Evolutionary conservation across 2,888 invertebrate genomes (phyloP).

Genomic region (Cheilosia soror): DNA sequence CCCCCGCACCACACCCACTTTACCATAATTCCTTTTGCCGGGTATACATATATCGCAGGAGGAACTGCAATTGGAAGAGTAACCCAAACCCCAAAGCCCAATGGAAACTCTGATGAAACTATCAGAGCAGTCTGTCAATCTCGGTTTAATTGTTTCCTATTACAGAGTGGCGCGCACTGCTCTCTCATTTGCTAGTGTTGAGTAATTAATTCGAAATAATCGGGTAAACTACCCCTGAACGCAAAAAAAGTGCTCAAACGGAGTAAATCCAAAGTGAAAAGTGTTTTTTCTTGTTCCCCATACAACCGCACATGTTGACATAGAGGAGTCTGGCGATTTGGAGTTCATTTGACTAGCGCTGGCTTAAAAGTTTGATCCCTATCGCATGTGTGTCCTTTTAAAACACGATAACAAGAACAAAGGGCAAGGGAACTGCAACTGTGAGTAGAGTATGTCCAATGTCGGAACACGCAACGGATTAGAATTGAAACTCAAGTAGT

Average conservation of each 20-base stretch:
- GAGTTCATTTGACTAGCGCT: slow-evolving; percentile 36
- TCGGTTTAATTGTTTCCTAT: slow-evolving; percentile 73
- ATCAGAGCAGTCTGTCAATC: slow-evolving; percentile 67
- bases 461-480: slow-evolving; percentile 67
- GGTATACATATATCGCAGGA: neutral
- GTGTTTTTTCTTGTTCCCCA: slow-evolving; percentile 54
- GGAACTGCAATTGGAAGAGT: neutral
- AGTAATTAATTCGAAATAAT: slow-evolving; percentile 73
- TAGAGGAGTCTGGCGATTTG: slow-evolving; percentile 31
- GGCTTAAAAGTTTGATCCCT: slow-evolving; percentile 41
- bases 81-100: neutral
- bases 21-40: neutral
- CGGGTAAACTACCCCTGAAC: slow-evolving; percentile 40
- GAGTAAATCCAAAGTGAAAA: slow-evolving; percentile 56
- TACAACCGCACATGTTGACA: slow-evolving; percentile 40
- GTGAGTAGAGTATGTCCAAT: slow-evolving; percentile 25
- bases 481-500: slow-evolving; percentile 37
- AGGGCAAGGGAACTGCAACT: neutral
- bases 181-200: slow-evolving; percentile 70
- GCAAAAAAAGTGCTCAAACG: neutral
- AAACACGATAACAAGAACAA: slow-evolving; percentile 23
- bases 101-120: slow-evolving; percentile 42
- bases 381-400: slow-evolving; percentile 64
- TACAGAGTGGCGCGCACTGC: slow-evolving; percentile 45
- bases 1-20: neutral